Base-by-base conservation (phyloP, 1,140 invertebrate species). In the Ips typographus region DNA sequence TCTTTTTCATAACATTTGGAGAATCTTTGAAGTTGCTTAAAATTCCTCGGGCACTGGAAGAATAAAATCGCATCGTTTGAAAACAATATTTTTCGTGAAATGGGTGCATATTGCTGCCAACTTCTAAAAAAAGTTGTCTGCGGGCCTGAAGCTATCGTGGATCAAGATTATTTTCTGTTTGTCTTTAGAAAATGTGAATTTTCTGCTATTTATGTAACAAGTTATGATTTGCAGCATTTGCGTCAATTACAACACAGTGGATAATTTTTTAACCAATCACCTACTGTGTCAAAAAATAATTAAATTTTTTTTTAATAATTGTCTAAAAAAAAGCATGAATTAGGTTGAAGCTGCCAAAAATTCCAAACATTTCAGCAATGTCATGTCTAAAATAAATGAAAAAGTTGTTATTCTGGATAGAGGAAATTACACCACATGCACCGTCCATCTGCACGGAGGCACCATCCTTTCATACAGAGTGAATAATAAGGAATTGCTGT, bases 401-500 rank as follows among this genome's bases (percentile, higher is more conserved):
- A 57, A 72, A 6, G 60, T 71, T 4, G 59, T 76, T 39, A 53
- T 70, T 49, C 49, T 75, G 37, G 66, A 73, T 52, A 51, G 73
- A 7, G 74, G 75, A 7, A 49, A 73, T 42, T 72, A 75, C 59
- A 76, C 75, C 0, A 70, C 73, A 3, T 75, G 71, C 40, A 69
- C 72, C 3, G 41, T 76, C 6, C 72, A 75, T 59, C 65, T 76
- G 2, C 71, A 75, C 44, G 75, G 75, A 38, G 73, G 67, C n/a
- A 75, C 71, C 2, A 66, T 76, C 6, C 56, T 67, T 3, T 76
- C 75, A 3, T 76, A 74, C 71, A 69, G 75, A 49, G 69, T 75
- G 37, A 58, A 70, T 22, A 75, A 76, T 51, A 66, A 68, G 40
- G 75, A 76, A 64, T 71, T 73, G 22, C 52, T 76, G 6, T 76